A percentile compares a stretch with the other conserved stretches of the same genome.
phyloP scores from a whole-genome alignment of 2,888 invertebrate species.

The Zygogramma bicolorata region DNA sequence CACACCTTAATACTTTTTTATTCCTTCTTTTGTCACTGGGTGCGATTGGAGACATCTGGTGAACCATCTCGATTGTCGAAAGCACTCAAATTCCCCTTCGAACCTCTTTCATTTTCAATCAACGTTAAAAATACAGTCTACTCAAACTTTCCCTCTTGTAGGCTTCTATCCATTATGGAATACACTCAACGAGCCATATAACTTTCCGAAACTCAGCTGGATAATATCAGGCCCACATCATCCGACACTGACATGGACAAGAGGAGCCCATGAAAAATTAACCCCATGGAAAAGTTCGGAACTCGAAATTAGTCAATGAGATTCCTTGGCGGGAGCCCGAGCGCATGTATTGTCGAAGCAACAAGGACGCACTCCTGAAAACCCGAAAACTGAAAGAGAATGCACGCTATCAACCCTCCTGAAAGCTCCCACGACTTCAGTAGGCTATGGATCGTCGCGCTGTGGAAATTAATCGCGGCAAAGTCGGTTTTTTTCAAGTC shows the following conservation, averaged over 20 bases:
- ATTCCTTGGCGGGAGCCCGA: constrained; percentile 24
- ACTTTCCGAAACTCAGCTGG: not conserved
- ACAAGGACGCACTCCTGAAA: constrained; percentile 20
- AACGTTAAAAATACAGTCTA: not conserved
- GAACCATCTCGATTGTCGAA: not conserved
- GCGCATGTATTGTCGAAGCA: constrained; percentile 35
- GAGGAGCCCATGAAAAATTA: not conserved
- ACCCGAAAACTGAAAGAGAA: constrained; percentile 8
- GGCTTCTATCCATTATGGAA: not conserved
- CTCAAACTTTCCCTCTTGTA: not conserved
- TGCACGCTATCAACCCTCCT: constrained; percentile 23
- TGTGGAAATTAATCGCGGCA: constrained; percentile 9
- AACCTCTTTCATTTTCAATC: not conserved
- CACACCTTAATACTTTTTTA: no score
- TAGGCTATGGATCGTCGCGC: constrained; percentile 28
- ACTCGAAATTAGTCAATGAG: constrained; percentile 25
- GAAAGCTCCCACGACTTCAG: constrained; percentile 30
- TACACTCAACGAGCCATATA: not conserved
- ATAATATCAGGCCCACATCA: not conserved
- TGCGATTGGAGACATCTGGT: no score
- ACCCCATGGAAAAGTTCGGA: not conserved
- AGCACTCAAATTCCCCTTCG: not conserved
- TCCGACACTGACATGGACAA: not conserved
- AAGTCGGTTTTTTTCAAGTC: not conserved
- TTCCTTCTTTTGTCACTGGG: no score